phyloP scores from a whole-genome alignment of 2,888 invertebrate species.

The Brachypalpus laphriformis region DNA sequence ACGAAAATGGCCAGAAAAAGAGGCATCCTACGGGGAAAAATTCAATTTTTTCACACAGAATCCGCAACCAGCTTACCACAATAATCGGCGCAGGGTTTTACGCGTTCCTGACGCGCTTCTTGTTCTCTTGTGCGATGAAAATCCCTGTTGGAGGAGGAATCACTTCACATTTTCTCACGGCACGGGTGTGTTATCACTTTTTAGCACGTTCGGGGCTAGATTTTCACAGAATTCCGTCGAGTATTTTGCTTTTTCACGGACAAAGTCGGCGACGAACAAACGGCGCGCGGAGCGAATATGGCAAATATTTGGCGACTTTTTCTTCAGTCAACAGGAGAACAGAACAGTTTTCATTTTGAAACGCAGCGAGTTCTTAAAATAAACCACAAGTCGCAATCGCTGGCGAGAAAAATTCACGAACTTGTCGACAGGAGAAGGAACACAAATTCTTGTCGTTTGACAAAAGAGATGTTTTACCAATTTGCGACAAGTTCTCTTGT shows the following conservation, averaged over 20 bases:
- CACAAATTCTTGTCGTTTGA: slow-evolving; percentile 62
- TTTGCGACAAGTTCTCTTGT: slow-evolving; percentile 52
- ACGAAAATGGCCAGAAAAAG: slow-evolving; percentile 37
- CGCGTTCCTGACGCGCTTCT: slow-evolving; percentile 19
- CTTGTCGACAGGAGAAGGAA: slow-evolving; percentile 56
- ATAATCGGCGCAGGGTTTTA: slow-evolving; percentile 22
- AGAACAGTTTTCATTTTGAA: slow-evolving; percentile 57
- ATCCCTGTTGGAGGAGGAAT: slow-evolving; percentile 39
- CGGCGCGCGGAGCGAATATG: slow-evolving; percentile 29
- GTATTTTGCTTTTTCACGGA: slow-evolving; percentile 16
- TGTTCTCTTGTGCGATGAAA: slow-evolving; percentile 14
- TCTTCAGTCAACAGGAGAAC: slow-evolving; percentile 9
- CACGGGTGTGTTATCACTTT: slow-evolving; percentile 68
- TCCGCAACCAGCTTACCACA: slow-evolving; percentile 36
- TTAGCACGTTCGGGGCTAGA: slow-evolving; percentile 38
- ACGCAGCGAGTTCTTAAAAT: slow-evolving; percentile 70
- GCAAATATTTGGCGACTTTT: slow-evolving; percentile 16
- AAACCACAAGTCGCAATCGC: slow-evolving; percentile 58
- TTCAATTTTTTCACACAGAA: slow-evolving; percentile 6
- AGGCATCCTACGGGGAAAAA: slow-evolving; percentile 27
- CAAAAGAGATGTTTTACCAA: slow-evolving; percentile 60
- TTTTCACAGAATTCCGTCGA: slow-evolving; percentile 43
- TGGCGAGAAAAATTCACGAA: slow-evolving; percentile 49
- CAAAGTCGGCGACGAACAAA: slow-evolving; percentile 1
- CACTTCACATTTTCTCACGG: slow-evolving; percentile 70